phyloP scores from a whole-genome alignment of 2,888 invertebrate genomes.

The Cheilosia urbana region DNA sequence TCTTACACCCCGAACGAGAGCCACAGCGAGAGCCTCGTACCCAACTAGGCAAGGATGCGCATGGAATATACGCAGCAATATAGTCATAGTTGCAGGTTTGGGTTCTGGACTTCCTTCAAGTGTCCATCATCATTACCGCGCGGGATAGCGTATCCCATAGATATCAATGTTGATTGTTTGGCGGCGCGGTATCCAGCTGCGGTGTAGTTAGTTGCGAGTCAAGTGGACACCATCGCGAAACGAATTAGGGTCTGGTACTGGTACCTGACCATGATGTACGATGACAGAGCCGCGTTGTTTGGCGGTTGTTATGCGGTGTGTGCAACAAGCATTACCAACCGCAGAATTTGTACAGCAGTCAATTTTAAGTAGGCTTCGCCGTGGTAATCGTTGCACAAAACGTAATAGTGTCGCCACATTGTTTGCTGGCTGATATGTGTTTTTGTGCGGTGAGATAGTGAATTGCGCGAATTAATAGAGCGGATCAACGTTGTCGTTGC shows the following conservation, averaged over 20 bases:
- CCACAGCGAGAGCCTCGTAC: neutral
- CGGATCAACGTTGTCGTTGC: constrained; percentile 53
- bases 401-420: constrained; percentile 61
- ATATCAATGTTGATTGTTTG: constrained; percentile 66
- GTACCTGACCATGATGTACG: constrained; percentile 53
- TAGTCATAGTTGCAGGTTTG: neutral
- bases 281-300: constrained; percentile 52
- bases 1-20: constrained; percentile 37
- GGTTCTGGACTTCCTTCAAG: constrained; percentile 68
- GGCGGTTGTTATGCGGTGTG: constrained; percentile 59
- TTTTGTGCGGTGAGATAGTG: constrained; percentile 51
- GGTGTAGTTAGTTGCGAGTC: constrained; percentile 57
- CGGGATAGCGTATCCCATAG: constrained; percentile 57
- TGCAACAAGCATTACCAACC: constrained; percentile 72
- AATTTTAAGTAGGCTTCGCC: constrained; percentile 56
- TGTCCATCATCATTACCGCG: constrained; percentile 73
- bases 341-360: constrained; percentile 71
- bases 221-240: constrained; percentile 60
- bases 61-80: neutral
- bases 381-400: constrained; percentile 64
- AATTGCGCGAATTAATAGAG: constrained; percentile 72
- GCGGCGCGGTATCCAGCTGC: constrained; percentile 59
- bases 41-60: constrained; percentile 20
- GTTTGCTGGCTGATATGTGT: constrained; percentile 16
- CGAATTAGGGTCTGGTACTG: constrained; percentile 46